Base-by-base conservation (phyloP, 2,888 invertebrate genomes). In the Neuroscelio doddi region DNA sequence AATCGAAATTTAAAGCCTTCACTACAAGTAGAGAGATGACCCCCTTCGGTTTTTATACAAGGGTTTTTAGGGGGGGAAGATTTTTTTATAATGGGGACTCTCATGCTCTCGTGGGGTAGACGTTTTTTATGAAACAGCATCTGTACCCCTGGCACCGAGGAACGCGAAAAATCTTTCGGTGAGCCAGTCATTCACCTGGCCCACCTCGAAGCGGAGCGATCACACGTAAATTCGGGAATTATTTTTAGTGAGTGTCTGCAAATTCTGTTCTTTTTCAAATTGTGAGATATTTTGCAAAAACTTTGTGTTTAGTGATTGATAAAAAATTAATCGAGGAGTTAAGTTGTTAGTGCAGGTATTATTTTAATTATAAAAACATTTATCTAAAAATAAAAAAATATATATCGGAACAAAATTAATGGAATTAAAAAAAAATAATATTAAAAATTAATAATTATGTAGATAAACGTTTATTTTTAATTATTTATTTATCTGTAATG, bases 101-200 rank as follows among this genome's bases (percentile, higher is more conserved):
- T 80, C 77, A 73, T 73, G 72, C 73, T 71, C 67, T 64, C 76
- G 71, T 80, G 80, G 79, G 79, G 71, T 74, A 76, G 72, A 75
- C 21, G 4, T 79, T 74, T 80, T 79, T 79, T 80, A 78, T 80
- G 76, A 72, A 74, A 77, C 81, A 81, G 80, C 82, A 82, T 82
- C 82, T 82, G 82, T 81, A 81, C 80, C 80, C 80, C 75, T 21
- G 72, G 74, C 68, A 68, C 74, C 72, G 74, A 71, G 70, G 73
- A 76, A 77, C 78, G 82, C 78, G 71, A 75, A 68, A 74, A 78
- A 81, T 80, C 81, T 81, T 82, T 82, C 80, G 79, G 76, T 68
- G 70, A 78, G 81, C 76, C 80, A 82, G 82, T 82, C 81, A 82
- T 79, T 82, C 82, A 82, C 82, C 82, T 82, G 82, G 82, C 74